These are phyloP conservation scores for Epizoanthus ramosus DNA, from an alignment of 92 coral and sea anemone genomes.

Conservation along the genomic window DNA sequence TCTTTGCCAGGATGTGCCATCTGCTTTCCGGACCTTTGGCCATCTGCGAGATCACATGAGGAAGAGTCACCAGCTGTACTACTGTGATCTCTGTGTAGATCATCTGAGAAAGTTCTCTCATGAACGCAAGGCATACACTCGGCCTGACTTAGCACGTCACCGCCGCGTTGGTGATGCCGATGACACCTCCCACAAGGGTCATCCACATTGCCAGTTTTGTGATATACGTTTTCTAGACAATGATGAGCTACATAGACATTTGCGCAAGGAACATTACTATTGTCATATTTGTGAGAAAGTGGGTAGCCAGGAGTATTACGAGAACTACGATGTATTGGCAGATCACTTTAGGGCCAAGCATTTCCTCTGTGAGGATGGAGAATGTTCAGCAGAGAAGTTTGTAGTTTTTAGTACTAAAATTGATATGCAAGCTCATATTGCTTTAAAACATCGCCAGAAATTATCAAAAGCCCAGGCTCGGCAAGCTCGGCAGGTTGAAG, in stretches of 20 bases:
- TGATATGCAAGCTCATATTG: constrained; percentile 91
- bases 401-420: constrained; percentile 93
- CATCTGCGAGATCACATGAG: constrained; percentile 79
- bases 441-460: constrained; percentile 75
- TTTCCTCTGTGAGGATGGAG: constrained; percentile 92
- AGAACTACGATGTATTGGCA: constrained; percentile 69
- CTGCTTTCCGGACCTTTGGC: constrained; percentile 53
- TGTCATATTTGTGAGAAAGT: constrained; percentile 96
- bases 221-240: constrained; percentile 88
- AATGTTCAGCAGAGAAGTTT: constrained; percentile 82
- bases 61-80: constrained; percentile 66
- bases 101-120: constrained; percentile 83
- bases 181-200: constrained; percentile 94
- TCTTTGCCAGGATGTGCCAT: constrained; percentile 61
- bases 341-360: constrained; percentile 83
- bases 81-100: constrained; percentile 82
- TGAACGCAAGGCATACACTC: constrained; percentile 80
- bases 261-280: constrained; percentile 94
- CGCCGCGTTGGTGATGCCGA: constrained; percentile 86
- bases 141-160: constrained; percentile 81
- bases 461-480: constrained; percentile 91
- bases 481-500: constrained; percentile 92
- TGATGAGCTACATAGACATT: constrained; percentile 87
- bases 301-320: constrained; percentile 85
- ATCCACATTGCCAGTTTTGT: constrained; percentile 93